These are phyloP conservation scores for Aethes cnicana DNA, from an alignment of 2,888 invertebrate genomes.

Conservation along the genomic window DNA sequence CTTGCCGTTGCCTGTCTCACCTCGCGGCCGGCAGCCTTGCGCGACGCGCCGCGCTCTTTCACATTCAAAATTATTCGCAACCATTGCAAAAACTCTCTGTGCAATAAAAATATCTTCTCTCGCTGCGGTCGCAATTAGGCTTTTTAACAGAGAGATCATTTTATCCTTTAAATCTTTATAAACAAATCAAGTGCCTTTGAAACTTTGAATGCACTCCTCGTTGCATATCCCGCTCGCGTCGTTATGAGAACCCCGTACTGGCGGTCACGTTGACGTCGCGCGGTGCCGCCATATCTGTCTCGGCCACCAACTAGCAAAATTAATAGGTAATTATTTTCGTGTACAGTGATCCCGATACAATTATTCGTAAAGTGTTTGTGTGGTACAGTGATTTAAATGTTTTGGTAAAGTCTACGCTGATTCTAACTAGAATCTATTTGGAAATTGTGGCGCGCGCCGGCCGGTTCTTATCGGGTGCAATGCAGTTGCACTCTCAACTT, in stretches of 20 bases:
- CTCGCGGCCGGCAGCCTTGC: slow-evolving; percentile 83
- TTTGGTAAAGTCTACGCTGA: slow-evolving; percentile 55
- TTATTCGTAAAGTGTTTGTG: slow-evolving; percentile 66
- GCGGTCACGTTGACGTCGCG: slow-evolving; percentile 87
- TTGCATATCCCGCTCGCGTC: slow-evolving; percentile 89
- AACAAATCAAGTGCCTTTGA: slow-evolving; percentile 70
- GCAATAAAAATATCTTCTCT: slow-evolving; percentile 74
- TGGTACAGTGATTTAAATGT: slow-evolving; percentile 64
- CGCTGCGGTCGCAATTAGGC: slow-evolving; percentile 68
- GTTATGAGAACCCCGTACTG: slow-evolving; percentile 89
- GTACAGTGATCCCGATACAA: slow-evolving; percentile 68
- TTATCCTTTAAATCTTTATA: slow-evolving; percentile 59
- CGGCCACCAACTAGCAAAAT: slow-evolving; percentile 83
- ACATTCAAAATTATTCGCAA: slow-evolving; percentile 82
- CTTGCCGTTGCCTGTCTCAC: slow-evolving; percentile 82
- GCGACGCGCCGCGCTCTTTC: slow-evolving; percentile 82
- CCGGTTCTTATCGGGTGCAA: slow-evolving; percentile 82
- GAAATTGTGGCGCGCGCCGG: slow-evolving; percentile 78
- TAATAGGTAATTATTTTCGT: slow-evolving; percentile 83
- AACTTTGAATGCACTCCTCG: slow-evolving; percentile 84
- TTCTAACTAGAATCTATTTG: slow-evolving; percentile 77
- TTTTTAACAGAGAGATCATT: slow-evolving; percentile 67
- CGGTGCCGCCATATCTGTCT: slow-evolving; percentile 87
- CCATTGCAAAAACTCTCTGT: slow-evolving; percentile 81
- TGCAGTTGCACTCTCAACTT: slow-evolving; percentile 83